Evolutionary conservation across 2,888 invertebrate species (phyloP), one percentile per base, ranked within the genome.

Genomic region (Micoletzkya japonica): DNA sequence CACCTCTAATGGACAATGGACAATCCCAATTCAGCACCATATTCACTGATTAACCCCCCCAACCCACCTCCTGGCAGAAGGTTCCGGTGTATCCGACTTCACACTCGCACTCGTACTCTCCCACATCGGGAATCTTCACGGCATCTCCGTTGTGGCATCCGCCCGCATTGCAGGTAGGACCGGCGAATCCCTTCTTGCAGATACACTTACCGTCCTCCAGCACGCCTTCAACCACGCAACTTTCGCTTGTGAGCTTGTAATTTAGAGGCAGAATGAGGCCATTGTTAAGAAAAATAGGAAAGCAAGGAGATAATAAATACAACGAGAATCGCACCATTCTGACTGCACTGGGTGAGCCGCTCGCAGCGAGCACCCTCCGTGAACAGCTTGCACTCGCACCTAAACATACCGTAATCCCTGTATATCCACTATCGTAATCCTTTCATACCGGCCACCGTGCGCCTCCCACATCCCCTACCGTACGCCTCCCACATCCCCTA

Each of bases 1-100:
- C n/a, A n/a, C n/a, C n/a, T n/a, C n/a, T n/a, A n/a, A n/a, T n/a
- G n/a, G n/a, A n/a, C n/a, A n/a, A n/a, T n/a, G n/a, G n/a, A n/a
- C n/a, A n/a, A n/a, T n/a, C n/a, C n/a, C n/a, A n/a, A n/a, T n/a
- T n/a, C n/a, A n/a, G n/a, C n/a, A n/a, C n/a, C n/a, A n/a, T n/a
- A n/a, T n/a, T n/a, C n/a, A n/a, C n/a, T n/a, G n/a, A n/a, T n/a
- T n/a, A n/a, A n/a, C n/a, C n/a, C n/a, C n/a, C n/a, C n/a, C n/a
- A n/a, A n/a, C 66, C 28, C 32, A 68, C 68, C 68, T 68, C 57
- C 24, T 58, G 57, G 58, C 68, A 68, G 68, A 68, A 68, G 34
- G 58, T 4, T 44, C 68, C 68, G 3, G 34, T 58, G 44, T n/a
- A 68, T 34, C 68, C 68, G 37, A 57, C 39, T 39, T 68, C 68